Evolutionary conservation across 2,113 vertebrate genomes (phyloP).

Genomic region (Choloepus hoffmanni): DNA sequence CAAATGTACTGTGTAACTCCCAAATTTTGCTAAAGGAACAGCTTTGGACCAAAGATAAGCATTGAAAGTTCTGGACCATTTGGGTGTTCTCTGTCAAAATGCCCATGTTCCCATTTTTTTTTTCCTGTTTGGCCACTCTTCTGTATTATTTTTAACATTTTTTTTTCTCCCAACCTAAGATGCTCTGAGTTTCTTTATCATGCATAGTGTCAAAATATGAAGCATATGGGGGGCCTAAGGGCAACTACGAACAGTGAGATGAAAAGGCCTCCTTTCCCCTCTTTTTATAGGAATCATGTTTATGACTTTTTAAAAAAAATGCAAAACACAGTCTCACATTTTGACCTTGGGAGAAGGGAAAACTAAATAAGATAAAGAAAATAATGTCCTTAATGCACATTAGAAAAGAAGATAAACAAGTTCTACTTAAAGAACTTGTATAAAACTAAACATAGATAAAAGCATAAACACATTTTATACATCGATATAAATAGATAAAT

Average conservation of each 20-base stretch:
- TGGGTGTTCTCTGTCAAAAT: conserved; percentile 22
- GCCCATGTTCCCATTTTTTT: not conserved
- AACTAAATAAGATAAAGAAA: not conserved
- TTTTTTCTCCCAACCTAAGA: not conserved
- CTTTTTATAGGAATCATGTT: conserved; percentile 54
- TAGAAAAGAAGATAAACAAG: not conserved
- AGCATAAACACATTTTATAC: no score
- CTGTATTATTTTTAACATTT: not conserved
- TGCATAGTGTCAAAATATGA: not conserved
- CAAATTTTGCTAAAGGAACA: not conserved
- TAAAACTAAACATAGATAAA: no score
- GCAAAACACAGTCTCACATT: not conserved
- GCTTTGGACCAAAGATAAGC: not conserved
- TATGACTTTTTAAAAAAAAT: conserved; percentile 35
- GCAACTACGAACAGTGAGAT: not conserved
- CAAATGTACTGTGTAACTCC: not conserved
- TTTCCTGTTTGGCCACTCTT: not conserved
- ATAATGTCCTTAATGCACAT: not conserved
- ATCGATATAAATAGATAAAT: not conserved
- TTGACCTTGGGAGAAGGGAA: conserved; percentile 44
- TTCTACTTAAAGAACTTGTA: no score
- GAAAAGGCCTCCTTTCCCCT: conserved; percentile 1
- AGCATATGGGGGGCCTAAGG: not conserved
- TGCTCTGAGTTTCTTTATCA: not conserved
- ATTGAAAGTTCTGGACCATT: not conserved